Evolutionary conservation across 2,113 vertebrate species (phyloP).

Genomic region (Pardalotus punctatus): DNA sequence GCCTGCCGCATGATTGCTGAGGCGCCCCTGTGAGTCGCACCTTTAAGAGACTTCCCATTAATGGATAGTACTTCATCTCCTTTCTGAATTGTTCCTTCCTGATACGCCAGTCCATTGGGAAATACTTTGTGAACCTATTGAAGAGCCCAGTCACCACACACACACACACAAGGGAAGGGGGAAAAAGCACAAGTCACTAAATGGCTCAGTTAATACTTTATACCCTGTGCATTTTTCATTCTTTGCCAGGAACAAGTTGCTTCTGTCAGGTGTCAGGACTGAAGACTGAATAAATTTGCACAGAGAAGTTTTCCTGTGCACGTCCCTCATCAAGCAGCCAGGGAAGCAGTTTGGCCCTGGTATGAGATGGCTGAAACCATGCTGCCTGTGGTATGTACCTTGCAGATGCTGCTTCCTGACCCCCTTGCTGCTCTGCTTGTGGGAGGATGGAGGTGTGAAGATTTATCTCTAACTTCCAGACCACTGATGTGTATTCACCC

Average conservation of each 20-base stretch:
- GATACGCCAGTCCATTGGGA: constrained; percentile 83
- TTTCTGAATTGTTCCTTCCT: constrained; percentile 93
- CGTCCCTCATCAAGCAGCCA: neutral
- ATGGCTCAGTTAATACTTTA: neutral
- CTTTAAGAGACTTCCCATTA: constrained; percentile 89
- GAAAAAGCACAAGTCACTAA: neutral
- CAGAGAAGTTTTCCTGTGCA: neutral
- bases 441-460: neutral
- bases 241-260: neutral
- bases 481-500: rapidly evolving
- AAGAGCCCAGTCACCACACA: neutral
- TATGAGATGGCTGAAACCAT: neutral
- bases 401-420: neutral
- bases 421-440: neutral
- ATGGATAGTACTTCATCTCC: constrained; percentile 92
- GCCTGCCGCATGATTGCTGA: constrained; percentile 84
- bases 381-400: rapidly evolving
- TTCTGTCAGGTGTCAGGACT: neutral
- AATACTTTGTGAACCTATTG: constrained; percentile 92
- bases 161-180: neutral
- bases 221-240: neutral
- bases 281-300: neutral
- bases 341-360: neutral
- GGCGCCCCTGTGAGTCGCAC: constrained; percentile 79
- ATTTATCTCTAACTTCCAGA: neutral